These are phyloP conservation scores for Branchellion lobata DNA, from an alignment of 2,888 invertebrate species.

Conservation along the genomic window DNA sequence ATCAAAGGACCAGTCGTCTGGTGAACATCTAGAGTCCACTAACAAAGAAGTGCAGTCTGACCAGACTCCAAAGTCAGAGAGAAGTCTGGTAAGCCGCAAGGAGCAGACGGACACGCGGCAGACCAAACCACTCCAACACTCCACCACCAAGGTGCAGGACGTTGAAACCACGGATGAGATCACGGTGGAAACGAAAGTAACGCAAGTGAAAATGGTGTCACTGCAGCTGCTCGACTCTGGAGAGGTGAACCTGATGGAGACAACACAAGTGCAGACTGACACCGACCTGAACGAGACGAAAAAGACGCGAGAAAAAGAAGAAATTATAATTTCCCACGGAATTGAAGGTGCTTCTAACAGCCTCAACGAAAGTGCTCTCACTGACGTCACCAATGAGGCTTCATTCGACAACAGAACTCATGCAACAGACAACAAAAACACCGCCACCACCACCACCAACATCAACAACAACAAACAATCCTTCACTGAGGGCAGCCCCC, in stretches of 20 bases:
- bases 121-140: background rate
- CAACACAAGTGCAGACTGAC: constrained; percentile 50
- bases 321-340: constrained; percentile 46
- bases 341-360: constrained; percentile 10
- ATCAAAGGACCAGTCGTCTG: constrained; percentile 20
- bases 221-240: constrained; percentile 50
- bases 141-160: constrained; percentile 45
- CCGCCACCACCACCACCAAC: background rate
- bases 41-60: constrained; percentile 38
- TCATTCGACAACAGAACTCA: constrained; percentile 5
- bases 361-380: constrained; percentile 3
- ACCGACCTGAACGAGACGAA: constrained; percentile 51
- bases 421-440: constrained; percentile 52
- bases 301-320: constrained; percentile 50
- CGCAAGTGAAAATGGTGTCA: constrained; percentile 49
- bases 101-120: background rate
- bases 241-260: constrained; percentile 50
- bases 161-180: constrained; percentile 50
- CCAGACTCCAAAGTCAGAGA: background rate
- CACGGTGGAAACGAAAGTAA: constrained; percentile 50
- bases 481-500: no score
- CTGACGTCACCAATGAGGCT: background rate
- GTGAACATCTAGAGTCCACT: constrained; percentile 24
- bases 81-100: background rate
- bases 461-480: background rate